A percentile compares a stretch with the other conserved stretches of the same genome.
phyloP scores from a whole-genome alignment of 2,113 vertebrate species.

The Psophia crepitans region DNA sequence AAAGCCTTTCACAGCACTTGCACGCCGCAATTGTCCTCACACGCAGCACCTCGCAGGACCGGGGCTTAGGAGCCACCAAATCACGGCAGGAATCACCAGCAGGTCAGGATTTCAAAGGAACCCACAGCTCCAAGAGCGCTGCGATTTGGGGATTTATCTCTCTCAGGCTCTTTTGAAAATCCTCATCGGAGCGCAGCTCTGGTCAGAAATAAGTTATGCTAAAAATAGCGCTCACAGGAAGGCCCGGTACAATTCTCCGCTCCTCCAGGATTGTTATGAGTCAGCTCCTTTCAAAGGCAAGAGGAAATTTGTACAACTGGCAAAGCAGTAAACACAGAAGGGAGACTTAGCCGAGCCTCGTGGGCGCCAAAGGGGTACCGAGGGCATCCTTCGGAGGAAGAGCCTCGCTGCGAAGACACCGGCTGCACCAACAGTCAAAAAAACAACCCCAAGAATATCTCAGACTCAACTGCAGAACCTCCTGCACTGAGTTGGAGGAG shows the following conservation, averaged over 20 bases:
- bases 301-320: neutral
- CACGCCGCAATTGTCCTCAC: neutral
- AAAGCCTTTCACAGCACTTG: neutral
- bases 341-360: neutral
- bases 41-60: neutral
- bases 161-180: conserved; percentile 32
- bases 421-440: neutral
- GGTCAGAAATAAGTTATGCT: conserved; percentile 8
- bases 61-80: conserved; percentile 8
- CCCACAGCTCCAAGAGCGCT: neutral
- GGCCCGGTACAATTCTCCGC: neutral
- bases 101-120: conserved; percentile 45
- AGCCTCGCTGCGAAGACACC: neutral
- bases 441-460: neutral
- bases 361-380: neutral
- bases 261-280: neutral
- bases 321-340: neutral
- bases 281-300: conserved; percentile 25
- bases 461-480: neutral
- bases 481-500: neutral
- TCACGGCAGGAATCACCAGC: neutral
- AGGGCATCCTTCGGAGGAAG: neutral
- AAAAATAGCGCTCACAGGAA: conserved; percentile 29
- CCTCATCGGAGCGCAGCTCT: conserved; percentile 23
- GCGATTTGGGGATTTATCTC: conserved; percentile 35